Evolutionary conservation across 2,888 invertebrate species (phyloP).

Genomic region (Azorinus chamasolen): DNA sequence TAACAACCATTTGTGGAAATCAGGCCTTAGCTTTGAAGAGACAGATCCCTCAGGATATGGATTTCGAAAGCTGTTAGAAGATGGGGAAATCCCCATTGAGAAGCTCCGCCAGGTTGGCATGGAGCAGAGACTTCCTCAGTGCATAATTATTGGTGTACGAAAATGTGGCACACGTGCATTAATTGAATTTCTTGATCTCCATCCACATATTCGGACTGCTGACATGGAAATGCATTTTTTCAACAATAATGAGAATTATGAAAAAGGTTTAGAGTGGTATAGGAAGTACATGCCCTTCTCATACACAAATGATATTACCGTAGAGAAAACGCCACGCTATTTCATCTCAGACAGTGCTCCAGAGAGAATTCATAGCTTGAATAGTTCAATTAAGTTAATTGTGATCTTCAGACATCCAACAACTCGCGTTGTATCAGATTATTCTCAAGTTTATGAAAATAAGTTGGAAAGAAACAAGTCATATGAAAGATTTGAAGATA

Average conservation of each 20-base stretch:
- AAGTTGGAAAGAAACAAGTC: slow-evolving; percentile 80
- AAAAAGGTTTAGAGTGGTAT: slow-evolving; percentile 97
- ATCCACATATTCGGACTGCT: slow-evolving; percentile 94
- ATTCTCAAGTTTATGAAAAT: slow-evolving; percentile 94
- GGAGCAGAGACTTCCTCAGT: slow-evolving; percentile 84
- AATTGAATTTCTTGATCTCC: slow-evolving; percentile 86
- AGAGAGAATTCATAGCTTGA: slow-evolving; percentile 97
- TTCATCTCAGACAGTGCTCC: slow-evolving; percentile 98
- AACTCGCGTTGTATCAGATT: slow-evolving; percentile 98
- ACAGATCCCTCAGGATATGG: slow-evolving; percentile 58
- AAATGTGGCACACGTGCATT: slow-evolving; percentile 87
- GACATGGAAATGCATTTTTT: slow-evolving; percentile 99
- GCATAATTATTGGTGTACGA: slow-evolving; percentile 87
- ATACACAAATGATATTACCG: slow-evolving; percentile 96
- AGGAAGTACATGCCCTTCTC: slow-evolving; percentile 95
- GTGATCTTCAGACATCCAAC: slow-evolving; percentile 98
- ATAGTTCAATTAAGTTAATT: slow-evolving; percentile 94
- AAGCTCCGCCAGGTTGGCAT: slow-evolving; percentile 55
- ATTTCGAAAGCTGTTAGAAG: slow-evolving; percentile 70
- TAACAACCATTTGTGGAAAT: slow-evolving; percentile 63
- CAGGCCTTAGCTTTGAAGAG: slow-evolving; percentile 52
- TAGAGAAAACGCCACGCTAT: slow-evolving; percentile 99
- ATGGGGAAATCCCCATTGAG: slow-evolving; percentile 60
- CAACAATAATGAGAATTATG: slow-evolving; percentile 94
- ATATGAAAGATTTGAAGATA: slow-evolving; percentile 85